Evolutionary conservation across 1,140 invertebrate genomes (phyloP).

Genomic region (Leptoteleia sp.): DNA sequence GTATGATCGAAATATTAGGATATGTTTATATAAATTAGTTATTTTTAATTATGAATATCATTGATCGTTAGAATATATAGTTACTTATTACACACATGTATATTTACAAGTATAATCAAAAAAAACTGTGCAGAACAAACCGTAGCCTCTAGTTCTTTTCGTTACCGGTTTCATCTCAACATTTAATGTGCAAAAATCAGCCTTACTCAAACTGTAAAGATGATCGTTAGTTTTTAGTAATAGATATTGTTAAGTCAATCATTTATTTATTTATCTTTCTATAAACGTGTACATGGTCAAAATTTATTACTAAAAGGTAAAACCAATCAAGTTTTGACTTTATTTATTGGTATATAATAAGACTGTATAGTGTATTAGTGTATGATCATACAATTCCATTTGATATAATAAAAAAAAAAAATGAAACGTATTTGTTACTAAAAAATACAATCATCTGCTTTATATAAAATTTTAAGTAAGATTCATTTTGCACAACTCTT

Average conservation of each 20-base stretch:
- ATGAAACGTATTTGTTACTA: too few species aligned
- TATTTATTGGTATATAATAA: too few species aligned
- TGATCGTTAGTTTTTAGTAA: conserved; percentile 50
- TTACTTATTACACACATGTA: conserved; percentile 67
- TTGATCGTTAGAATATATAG: conserved; percentile 64
- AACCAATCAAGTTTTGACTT: too few species aligned
- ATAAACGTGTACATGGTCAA: conserved; percentile 2
- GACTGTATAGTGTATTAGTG: too few species aligned
- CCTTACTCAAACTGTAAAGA: conserved; percentile 49
- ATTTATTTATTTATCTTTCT: conserved; percentile 12
- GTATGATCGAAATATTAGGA: conserved; percentile 57
- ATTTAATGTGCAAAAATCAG: conserved; percentile 50
- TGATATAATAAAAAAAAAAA: too few species aligned
- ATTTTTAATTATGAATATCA: conserved; percentile 67
- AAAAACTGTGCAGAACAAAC: conserved; percentile 65
- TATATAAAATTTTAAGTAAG: too few species aligned
- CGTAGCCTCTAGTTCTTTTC: conserved; percentile 56
- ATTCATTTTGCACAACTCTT: too few species aligned
- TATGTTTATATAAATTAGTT: conserved; percentile 68
- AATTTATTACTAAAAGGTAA: too few species aligned
- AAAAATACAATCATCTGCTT: too few species aligned
- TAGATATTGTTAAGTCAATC: conserved; percentile 3
- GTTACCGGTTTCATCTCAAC: conserved; percentile 50
- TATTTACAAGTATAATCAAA: conserved; percentile 68
- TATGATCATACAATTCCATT: too few species aligned